Evolutionary conservation across 2,888 invertebrate genomes (phyloP), one percentile per base, ranked within the genome.

Genomic region (Lithophane socia): DNA sequence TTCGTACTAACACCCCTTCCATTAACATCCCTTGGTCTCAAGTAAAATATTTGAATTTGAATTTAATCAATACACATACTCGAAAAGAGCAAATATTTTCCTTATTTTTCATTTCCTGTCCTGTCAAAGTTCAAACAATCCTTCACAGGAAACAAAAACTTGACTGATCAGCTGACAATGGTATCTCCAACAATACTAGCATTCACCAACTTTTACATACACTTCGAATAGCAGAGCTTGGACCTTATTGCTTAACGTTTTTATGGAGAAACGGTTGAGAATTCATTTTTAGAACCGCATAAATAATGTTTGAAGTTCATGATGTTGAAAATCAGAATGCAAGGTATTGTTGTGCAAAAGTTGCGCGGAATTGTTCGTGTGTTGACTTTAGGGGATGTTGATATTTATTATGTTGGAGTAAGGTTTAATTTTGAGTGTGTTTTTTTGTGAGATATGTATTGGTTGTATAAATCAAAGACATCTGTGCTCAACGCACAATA

Each of bases 51-150:
- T 29, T 29, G 29, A 29, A 29, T 29, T 29, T 29, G 29, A 29
- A 29, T 29, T 29, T 29, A 29, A 29, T 75, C 7, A 67, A 49
- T n/a, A 24, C 47, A 56, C 16, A 44, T 24, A 9, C 16, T 10
- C n/a, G 68, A 44, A 64, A 37, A 65, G 13, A 2, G 2, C 37
- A 65, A n/a, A 44, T 18, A 1, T 24, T 13, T 54, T 56, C 74
- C 16, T 47, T 56, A 49, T n/a, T 80, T 80, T 82, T 75, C 52
- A 84, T 72, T 74, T 80, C 60, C 56, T 56, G 1, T 73, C 12
- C 47, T 60, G 73, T 84, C 81, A 84, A 75, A 83, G 92, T 89
- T 89, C 92, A 92, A 92, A 86, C 83, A 92, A 93, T 91, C 84
- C 75, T 85, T 91, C 90, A 89, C 68, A 78, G 18, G 21, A 79